These are phyloP conservation scores for Hermetia illucens DNA, from an alignment of 1,140 invertebrate genomes.

Conservation along the genomic window DNA sequence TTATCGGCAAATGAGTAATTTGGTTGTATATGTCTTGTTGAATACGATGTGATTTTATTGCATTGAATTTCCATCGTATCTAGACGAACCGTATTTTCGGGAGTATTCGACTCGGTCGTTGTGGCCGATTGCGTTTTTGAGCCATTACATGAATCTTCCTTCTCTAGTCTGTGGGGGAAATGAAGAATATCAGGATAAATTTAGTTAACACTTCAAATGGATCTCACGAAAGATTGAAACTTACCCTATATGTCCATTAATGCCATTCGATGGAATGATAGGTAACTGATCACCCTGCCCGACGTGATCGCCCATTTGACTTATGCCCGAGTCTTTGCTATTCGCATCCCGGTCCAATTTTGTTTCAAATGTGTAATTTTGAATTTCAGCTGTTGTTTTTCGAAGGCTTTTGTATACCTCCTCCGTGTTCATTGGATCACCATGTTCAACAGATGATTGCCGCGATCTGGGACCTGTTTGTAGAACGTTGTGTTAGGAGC, in stretches of 20 bases:
- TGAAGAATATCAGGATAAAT: neutral
- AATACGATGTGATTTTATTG: constrained; percentile 5
- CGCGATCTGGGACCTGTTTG: constrained; percentile 23
- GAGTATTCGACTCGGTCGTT: constrained; percentile 30
- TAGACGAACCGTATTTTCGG: constrained; percentile 28
- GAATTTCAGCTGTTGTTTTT: constrained; percentile 86
- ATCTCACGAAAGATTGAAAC: constrained; percentile 5
- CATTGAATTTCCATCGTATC: constrained; percentile 13
- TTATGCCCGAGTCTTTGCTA: constrained; percentile 79
- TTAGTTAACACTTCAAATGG: neutral
- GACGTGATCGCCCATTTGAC: constrained; percentile 46
- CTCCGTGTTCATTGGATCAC: constrained; percentile 64
- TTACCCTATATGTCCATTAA: constrained; percentile 35
- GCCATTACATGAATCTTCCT: constrained; percentile 23
- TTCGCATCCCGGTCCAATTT: constrained; percentile 60
- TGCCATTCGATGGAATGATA: constrained; percentile 29
- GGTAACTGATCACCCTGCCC: constrained; percentile 6
- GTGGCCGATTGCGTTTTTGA: constrained; percentile 30
- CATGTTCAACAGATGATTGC: constrained; percentile 31
- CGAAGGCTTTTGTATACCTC: constrained; percentile 77
- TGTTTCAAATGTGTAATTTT: constrained; percentile 52
- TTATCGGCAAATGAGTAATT: constrained; percentile 12
- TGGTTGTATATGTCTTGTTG: constrained; percentile 1
- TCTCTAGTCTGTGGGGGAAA: constrained; percentile 7
- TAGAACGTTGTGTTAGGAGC: too few species aligned